Evolutionary conservation across 2,113 vertebrate genomes (phyloP), one percentile per base, ranked within the genome.

Genomic region (Scytalopus superciliaris): DNA sequence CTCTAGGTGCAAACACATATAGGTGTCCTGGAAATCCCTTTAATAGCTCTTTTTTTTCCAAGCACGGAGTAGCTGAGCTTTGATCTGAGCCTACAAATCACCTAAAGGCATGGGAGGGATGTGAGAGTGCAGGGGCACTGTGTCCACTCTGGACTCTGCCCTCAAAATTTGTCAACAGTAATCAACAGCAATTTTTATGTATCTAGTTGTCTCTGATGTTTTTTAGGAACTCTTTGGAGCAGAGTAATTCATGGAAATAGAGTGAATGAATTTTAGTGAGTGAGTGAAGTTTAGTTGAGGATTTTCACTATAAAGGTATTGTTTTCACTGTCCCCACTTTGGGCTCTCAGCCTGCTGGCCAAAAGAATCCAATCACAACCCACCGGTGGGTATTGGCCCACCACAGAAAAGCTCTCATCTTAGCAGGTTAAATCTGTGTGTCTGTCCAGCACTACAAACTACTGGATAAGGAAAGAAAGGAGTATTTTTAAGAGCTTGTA

Each of bases 171-270:
- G 44, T 45, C 77, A 91, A 81, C n/a, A 88, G 49, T 40, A 80
- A 88, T 86, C 75, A 88, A 87, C 31, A 55, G 30, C 39, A 92
- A 69, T 86, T 91, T 92, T 69, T 45, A 21, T 57, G 56, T 59
- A 30, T 53, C 73, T 39, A 22, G 25, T 81, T 86, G 28, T 67
- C 68, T 59, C 82, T 27, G 8, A 35, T 78, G 30, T 67, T 82
- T 84, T 84, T 66, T 50, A 91, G 70, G 47, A 59, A 55, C 9
- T 67, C 35, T 81, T 91, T 5, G 3, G 94, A 81, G 64, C 1
- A 80, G 16, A 91, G 28, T 33, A 49, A 52, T 81, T 84, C 55
- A 57, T 8, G 63, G 77, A 70, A 52, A 50, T 7, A 35, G 7
- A 55, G 9, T 33, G n/a, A 91, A 73, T 31, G 17, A 35, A 64